Evolutionary conservation across 2,113 vertebrate species (phyloP).

Genomic region (Climacteris rufus): DNA sequence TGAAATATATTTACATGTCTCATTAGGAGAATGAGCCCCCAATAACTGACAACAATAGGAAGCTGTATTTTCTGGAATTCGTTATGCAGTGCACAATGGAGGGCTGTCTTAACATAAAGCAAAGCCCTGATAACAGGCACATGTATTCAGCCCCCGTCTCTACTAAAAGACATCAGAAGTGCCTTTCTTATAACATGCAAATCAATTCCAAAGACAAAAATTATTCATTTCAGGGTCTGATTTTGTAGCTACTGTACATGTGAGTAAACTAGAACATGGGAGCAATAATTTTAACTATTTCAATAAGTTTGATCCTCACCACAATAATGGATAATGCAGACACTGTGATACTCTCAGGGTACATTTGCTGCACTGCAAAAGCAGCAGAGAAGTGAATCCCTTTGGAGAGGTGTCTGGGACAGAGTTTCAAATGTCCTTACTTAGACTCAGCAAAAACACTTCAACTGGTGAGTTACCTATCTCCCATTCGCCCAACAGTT

Average conservation of each 20-base stretch:
- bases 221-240: neutral
- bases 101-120: constrained; percentile 42
- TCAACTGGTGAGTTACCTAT: neutral
- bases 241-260: neutral
- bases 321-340: neutral
- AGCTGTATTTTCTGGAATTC: constrained; percentile 62
- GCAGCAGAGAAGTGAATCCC: neutral
- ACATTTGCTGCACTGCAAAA: neutral
- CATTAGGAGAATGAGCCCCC: constrained; percentile 42
- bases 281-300: neutral
- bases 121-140: constrained; percentile 19
- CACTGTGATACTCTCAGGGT: neutral
- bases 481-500: accelerated
- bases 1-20: constrained; percentile 46
- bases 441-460: neutral
- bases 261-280: neutral
- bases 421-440: neutral
- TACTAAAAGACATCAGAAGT: constrained; percentile 22
- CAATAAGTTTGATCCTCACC: neutral
- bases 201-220: constrained; percentile 1
- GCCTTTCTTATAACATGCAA: constrained; percentile 43
- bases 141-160: constrained; percentile 1
- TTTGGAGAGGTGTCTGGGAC: neutral
- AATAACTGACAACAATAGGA: constrained; percentile 53
- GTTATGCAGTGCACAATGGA: constrained; percentile 45